These are phyloP conservation scores for Habroteleia sp. DNA, from an alignment of 2,888 invertebrate species.

Conservation along the genomic window DNA sequence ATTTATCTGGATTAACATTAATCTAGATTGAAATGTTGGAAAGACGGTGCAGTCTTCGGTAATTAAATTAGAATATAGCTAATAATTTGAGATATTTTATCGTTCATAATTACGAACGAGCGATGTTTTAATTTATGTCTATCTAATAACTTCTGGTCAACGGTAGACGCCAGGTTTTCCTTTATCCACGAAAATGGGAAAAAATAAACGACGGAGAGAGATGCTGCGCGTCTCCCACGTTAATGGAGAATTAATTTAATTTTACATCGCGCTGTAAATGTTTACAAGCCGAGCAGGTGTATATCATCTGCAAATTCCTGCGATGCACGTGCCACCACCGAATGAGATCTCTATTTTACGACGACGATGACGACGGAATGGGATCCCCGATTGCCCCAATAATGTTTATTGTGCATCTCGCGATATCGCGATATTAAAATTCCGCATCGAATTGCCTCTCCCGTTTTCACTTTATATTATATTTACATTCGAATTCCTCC, in stretches of 20 bases:
- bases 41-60: no score
- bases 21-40: slow-evolving; percentile 30
- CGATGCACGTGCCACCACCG: slow-evolving; percentile 66
- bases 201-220: slow-evolving; percentile 4
- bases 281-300: slow-evolving; percentile 77
- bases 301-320: slow-evolving; percentile 61
- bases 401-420: slow-evolving; percentile 54
- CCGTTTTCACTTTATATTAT: slow-evolving; percentile 37
- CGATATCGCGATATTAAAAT: slow-evolving; percentile 45
- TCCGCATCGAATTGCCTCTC: slow-evolving; percentile 31
- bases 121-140: slow-evolving; percentile 48
- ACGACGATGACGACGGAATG: slow-evolving; percentile 56
- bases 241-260: slow-evolving; percentile 80
- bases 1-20: slow-evolving; percentile 19
- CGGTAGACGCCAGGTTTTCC: background rate
- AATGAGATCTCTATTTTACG: slow-evolving; percentile 59
- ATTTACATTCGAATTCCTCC: slow-evolving; percentile 39
- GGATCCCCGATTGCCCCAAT: slow-evolving; percentile 58
- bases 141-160: background rate
- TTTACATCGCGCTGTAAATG: slow-evolving; percentile 78
- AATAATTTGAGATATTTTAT: slow-evolving; percentile 38
- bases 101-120: no score
- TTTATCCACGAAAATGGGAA: background rate
- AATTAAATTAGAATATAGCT: slow-evolving; percentile 40
- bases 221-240: slow-evolving; percentile 62